A percentile compares a stretch with the other conserved stretches of the same genome.
phyloP scores from a whole-genome alignment of 2,888 invertebrate genomes.

The Melanostoma scalare region DNA sequence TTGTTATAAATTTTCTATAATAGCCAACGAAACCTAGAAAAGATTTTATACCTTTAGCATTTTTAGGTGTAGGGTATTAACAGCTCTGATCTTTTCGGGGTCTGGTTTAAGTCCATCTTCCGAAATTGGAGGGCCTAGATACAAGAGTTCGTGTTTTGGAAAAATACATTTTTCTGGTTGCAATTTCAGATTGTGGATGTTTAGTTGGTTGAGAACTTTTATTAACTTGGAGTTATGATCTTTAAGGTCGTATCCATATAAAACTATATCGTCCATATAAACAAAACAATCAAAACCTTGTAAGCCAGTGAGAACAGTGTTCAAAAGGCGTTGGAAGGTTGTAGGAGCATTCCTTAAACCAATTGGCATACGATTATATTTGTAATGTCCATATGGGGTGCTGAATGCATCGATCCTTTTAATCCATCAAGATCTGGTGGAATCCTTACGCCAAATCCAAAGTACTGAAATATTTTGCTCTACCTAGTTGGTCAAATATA shows the following conservation, averaged over 20 bases:
- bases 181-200: neutral
- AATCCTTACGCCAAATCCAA: conserved; percentile 38
- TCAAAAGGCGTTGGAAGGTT: conserved; percentile 47
- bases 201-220: neutral
- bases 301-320: conserved; percentile 54
- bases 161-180: conserved; percentile 18
- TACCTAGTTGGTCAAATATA: conserved; percentile 17
- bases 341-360: conserved; percentile 32
- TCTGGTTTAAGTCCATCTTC: too few species aligned
- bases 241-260: conserved; percentile 2
- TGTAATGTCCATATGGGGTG: conserved; percentile 24
- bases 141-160: conserved; percentile 1
- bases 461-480: conserved; percentile 35
- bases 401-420: conserved; percentile 11
- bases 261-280: neutral
- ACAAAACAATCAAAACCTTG: conserved; percentile 48
- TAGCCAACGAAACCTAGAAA: too few species aligned
- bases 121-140: conserved; percentile 55
- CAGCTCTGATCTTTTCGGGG: too few species aligned
- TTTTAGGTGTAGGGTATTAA: too few species aligned
- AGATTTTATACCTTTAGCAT: too few species aligned
- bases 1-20: too few species aligned
- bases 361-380: conserved; percentile 28
- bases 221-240: conserved; percentile 13
- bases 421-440: conserved; percentile 28